phyloP scores from a whole-genome alignment of 2,113 vertebrate genomes.

The Laticauda colubrina region DNA sequence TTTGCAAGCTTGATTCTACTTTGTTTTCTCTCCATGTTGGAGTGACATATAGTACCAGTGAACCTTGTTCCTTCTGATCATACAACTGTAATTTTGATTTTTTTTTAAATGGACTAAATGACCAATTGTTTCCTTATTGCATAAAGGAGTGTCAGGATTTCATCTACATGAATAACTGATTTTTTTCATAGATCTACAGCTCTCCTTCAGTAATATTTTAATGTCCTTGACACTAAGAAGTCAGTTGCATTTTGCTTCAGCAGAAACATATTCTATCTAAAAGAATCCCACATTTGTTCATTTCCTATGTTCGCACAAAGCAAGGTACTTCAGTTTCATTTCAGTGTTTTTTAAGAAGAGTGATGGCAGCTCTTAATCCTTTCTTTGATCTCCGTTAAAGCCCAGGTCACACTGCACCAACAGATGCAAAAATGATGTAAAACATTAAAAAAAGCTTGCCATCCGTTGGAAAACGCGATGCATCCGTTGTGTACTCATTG shows the following conservation, averaged over 20 bases:
- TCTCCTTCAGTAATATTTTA: not conserved
- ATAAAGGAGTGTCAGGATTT: not conserved
- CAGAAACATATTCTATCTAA: not conserved
- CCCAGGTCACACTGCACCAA: too few species aligned
- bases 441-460: too few species aligned
- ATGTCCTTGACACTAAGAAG: not conserved
- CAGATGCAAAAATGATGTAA: too few species aligned
- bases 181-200: not conserved
- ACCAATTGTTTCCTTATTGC: not conserved
- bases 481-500: too few species aligned
- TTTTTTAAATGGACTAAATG: not conserved
- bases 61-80: not conserved
- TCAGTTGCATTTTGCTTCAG: not conserved
- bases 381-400: not conserved
- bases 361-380: not conserved
- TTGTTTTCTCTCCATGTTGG: not conserved
- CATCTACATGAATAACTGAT: not conserved
- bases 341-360: not conserved
- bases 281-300: not conserved
- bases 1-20: not conserved
- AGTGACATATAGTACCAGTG: not conserved
- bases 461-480: too few species aligned
- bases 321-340: not conserved
- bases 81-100: not conserved
- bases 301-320: not conserved